phyloP scores from a whole-genome alignment of 2,888 invertebrate genomes.

The Noctua janthe region DNA sequence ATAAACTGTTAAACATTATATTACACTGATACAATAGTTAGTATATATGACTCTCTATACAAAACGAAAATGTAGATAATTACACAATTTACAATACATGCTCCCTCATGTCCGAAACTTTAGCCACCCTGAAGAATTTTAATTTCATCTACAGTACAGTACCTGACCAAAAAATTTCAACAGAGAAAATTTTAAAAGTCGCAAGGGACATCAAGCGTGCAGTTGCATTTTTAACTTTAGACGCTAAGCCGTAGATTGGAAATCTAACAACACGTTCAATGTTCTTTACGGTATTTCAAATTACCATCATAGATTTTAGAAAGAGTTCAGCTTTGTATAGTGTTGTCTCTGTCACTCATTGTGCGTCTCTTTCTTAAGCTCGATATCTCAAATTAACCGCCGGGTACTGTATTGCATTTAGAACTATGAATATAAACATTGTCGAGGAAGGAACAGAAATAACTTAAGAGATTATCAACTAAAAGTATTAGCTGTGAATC shows the following conservation, averaged over 20 bases:
- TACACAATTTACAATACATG: slow-evolving; percentile 79
- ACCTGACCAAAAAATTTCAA: not conserved
- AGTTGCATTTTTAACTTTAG: not conserved
- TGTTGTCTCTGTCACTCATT: not conserved
- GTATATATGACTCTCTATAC: slow-evolving; percentile 88
- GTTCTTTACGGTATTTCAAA: not conserved
- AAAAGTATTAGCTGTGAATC: not conserved
- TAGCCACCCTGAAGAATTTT: slow-evolving; percentile 57
- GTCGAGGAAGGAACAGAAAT: slow-evolving; percentile 42
- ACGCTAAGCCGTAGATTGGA: not conserved
- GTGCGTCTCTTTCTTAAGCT: not conserved
- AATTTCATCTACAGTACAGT: slow-evolving; percentile 15
- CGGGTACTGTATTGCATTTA: slow-evolving; percentile 8
- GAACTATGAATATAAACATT: slow-evolving; percentile 33
- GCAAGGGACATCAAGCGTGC: not conserved
- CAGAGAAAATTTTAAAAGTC: not conserved
- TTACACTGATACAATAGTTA: slow-evolving; percentile 79
- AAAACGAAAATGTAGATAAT: slow-evolving; percentile 77
- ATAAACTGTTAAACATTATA: slow-evolving; percentile 83
- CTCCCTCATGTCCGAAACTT: slow-evolving; percentile 46
- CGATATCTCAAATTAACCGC: not conserved
- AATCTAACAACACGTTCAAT: not conserved
- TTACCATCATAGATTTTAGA: not conserved
- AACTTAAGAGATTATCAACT: slow-evolving; percentile 32
- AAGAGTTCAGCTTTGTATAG: not conserved